A percentile compares a stretch with the other conserved stretches of the same genome.
phyloP scores from a whole-genome alignment of 2,113 vertebrate species.

The human (Homo sapiens) region GRCh38 chr5:162271001-162271500 shows the following conservation, averaged over 20 bases:
- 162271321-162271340: conserved; percentile 61
- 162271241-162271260: not conserved
- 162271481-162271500: not conserved
- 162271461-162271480: not conserved
- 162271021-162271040: not conserved
- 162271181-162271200: conserved; percentile 57
- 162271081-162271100: not conserved
- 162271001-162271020: too few species aligned
- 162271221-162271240: conserved; percentile 50
- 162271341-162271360: not conserved
- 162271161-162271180: conserved; percentile 13
- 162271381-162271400: conserved; percentile 49
- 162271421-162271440: conserved; percentile 51
- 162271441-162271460: conserved; percentile 8
- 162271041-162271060: not conserved
- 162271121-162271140: conserved; percentile 39
- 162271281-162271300: conserved; percentile 65
- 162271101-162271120: conserved; percentile 35
- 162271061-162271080: not conserved
- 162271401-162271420: not conserved
- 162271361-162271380: not conserved
- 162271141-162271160: conserved; percentile 50
- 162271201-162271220: conserved; percentile 59
- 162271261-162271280: conserved; percentile 46
- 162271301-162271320: conserved; percentile 69